Evolutionary conservation across 2,888 invertebrate species (phyloP).

Genomic region (Volucella inflata): DNA sequence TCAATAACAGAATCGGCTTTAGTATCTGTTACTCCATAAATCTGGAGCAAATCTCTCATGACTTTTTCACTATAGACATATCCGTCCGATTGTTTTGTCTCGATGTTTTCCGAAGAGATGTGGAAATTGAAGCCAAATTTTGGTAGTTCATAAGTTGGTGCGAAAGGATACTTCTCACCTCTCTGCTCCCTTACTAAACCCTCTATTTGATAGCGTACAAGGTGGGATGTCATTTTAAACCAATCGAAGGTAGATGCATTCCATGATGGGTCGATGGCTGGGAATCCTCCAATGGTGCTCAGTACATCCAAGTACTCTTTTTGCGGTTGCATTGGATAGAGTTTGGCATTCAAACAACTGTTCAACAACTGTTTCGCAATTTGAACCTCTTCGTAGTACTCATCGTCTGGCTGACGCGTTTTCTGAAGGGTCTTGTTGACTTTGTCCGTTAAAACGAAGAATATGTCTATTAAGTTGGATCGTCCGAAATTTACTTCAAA

Average conservation of each 20-base stretch:
- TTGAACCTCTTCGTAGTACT: constrained; percentile 77
- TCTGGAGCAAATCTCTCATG: constrained; percentile 79
- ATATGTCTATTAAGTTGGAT: constrained; percentile 79
- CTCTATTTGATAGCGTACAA: constrained; percentile 79
- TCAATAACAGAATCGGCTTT: constrained; percentile 76
- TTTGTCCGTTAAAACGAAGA: constrained; percentile 77
- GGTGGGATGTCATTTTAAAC: constrained; percentile 82
- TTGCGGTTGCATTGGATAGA: constrained; percentile 78
- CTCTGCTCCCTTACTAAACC: constrained; percentile 78
- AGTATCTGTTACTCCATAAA: constrained; percentile 77
- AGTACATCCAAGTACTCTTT: constrained; percentile 79
- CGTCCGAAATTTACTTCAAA: constrained; percentile 77
- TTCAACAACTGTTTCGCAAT: constrained; percentile 79
- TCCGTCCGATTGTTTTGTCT: constrained; percentile 78
- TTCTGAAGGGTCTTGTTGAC: constrained; percentile 76
- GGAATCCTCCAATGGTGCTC: constrained; percentile 81
- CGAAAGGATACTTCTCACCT: constrained; percentile 78
- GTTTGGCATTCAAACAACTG: constrained; percentile 78
- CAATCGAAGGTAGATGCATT: constrained; percentile 79
- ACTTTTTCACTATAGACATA: constrained; percentile 79
- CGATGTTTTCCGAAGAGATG: constrained; percentile 80
- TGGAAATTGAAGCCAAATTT: constrained; percentile 80
- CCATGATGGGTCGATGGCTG: constrained; percentile 79
- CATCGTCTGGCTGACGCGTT: constrained; percentile 63
- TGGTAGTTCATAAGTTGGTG: constrained; percentile 80